Evolutionary conservation across 2,797 vertebrate species (phyloP).

Genomic region (Tragelaphus oryx): DNA sequence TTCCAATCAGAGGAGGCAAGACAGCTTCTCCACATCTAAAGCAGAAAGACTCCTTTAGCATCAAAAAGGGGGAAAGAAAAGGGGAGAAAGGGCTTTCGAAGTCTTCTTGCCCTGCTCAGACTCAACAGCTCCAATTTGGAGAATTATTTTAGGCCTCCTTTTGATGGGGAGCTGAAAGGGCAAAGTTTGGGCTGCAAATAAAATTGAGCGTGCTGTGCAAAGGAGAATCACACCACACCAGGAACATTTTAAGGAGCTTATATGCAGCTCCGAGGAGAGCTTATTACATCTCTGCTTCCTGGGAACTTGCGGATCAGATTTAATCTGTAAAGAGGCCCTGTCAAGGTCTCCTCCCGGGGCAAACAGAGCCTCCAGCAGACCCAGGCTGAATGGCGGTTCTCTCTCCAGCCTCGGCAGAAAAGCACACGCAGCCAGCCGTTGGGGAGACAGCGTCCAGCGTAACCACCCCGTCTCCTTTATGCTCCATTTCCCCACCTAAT

Average conservation of each 20-base stretch:
- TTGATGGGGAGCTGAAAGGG: slow-evolving; percentile 56
- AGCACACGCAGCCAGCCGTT: neutral
- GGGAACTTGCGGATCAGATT: slow-evolving; percentile 56
- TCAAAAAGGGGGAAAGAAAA: neutral
- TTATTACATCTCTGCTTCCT: slow-evolving; percentile 63
- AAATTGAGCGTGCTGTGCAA: slow-evolving; percentile 43
- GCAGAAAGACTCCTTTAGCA: neutral
- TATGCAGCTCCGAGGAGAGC: slow-evolving; percentile 50
- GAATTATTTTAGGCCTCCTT: slow-evolving; percentile 48
- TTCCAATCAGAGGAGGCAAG: neutral
- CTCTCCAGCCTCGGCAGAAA: neutral
- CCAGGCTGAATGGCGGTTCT: neutral
- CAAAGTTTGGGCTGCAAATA: slow-evolving; percentile 49
- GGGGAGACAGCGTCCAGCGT: neutral
- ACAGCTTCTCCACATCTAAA: neutral
- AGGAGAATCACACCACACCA: neutral
- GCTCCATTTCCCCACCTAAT: neutral
- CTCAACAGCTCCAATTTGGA: slow-evolving; percentile 39
- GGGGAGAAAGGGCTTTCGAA: neutral
- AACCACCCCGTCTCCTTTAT: neutral
- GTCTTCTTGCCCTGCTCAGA: neutral
- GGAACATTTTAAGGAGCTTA: slow-evolving; percentile 68
- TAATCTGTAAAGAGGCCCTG: slow-evolving; percentile 59
- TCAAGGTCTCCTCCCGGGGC: slow-evolving; percentile 16
- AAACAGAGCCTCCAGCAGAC: slow-evolving; percentile 32